Percentiles rank a stretch among this genome's conserved stretches.
Conservation (phyloP, 2,888 invertebrate genomes). For the Xylota sylvarum region DNA sequence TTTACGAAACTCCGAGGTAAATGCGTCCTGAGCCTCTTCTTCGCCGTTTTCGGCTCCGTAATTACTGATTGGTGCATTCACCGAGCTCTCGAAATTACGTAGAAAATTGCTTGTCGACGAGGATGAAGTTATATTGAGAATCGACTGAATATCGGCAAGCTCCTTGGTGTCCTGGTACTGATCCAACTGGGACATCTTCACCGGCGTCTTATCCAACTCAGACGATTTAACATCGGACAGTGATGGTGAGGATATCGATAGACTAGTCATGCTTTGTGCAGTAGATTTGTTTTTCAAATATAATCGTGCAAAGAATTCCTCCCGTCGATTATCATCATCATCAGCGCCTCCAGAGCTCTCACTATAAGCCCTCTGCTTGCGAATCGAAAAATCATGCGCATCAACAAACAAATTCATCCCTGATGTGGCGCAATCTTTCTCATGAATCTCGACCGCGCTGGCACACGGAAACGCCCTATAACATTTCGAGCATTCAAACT, state of each 20-base stretch:
- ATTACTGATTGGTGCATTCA: slow-evolving; percentile 84
- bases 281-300: slow-evolving; percentile 90
- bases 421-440: slow-evolving; percentile 85
- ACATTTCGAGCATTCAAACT: slow-evolving; percentile 90
- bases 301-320: slow-evolving; percentile 93
- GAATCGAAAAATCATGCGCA: slow-evolving; percentile 77
- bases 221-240: slow-evolving; percentile 79
- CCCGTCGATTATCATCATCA: slow-evolving; percentile 84
- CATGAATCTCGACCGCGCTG: slow-evolving; percentile 89
- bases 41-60: slow-evolving; percentile 85
- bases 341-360: slow-evolving; percentile 71
- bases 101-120: slow-evolving; percentile 87
- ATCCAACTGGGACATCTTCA: slow-evolving; percentile 79
- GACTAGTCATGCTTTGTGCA: slow-evolving; percentile 78
- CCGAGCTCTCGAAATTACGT: slow-evolving; percentile 87
- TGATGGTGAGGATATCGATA: slow-evolving; percentile 76
- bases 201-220: slow-evolving; percentile 78
- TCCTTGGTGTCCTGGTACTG: slow-evolving; percentile 89
- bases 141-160: slow-evolving; percentile 94
- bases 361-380: slow-evolving; percentile 77
- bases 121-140: slow-evolving; percentile 90
- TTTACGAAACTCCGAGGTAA: slow-evolving; percentile 93
- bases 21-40: slow-evolving; percentile 93
- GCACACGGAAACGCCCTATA: slow-evolving; percentile 90
- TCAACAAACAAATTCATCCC: slow-evolving; percentile 50